These are phyloP conservation scores for Xerus rutilus DNA, from an alignment of 2,797 vertebrate genomes.

Conservation along the genomic window DNA sequence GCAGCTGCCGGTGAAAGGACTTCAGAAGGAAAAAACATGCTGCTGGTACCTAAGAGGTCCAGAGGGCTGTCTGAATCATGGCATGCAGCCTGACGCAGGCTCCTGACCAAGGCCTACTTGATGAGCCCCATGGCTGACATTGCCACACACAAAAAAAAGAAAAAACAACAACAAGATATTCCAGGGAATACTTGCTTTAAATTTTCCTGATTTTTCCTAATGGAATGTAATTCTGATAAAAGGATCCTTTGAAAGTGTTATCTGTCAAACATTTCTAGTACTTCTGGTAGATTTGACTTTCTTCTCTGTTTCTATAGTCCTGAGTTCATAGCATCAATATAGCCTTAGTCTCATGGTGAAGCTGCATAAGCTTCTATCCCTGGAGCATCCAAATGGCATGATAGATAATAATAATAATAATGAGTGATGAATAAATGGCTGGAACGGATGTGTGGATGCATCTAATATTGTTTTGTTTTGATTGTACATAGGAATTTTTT, in stretches of 20 bases:
- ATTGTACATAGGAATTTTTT: not conserved
- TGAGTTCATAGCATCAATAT: not conserved
- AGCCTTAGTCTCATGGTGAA: not conserved
- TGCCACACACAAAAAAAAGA: not conserved
- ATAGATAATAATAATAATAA: not conserved
- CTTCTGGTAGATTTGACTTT: not conserved
- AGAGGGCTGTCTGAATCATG: not conserved
- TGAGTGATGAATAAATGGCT: not conserved
- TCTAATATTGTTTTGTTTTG: not conserved
- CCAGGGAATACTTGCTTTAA: not conserved
- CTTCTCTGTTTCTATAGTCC: not conserved
- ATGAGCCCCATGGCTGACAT: not conserved
- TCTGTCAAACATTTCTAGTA: not conserved
- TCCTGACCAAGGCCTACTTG: not conserved
- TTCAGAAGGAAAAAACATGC: not conserved
- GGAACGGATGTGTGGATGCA: not conserved
- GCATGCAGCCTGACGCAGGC: not conserved
- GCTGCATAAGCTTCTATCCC: not conserved
- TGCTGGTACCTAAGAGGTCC: not conserved
- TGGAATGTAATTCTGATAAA: not conserved
- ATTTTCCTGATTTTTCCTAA: not conserved
- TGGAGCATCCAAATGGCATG: not conserved
- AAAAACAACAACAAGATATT: not conserved
- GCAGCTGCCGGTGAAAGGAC: not conserved
- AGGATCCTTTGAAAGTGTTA: not conserved